Percentiles rank a stretch among this genome's conserved stretches.
Evolutionary conservation across 1,140 invertebrate genomes (phyloP).

Genomic region (Drosophila kanapiae): DNA sequence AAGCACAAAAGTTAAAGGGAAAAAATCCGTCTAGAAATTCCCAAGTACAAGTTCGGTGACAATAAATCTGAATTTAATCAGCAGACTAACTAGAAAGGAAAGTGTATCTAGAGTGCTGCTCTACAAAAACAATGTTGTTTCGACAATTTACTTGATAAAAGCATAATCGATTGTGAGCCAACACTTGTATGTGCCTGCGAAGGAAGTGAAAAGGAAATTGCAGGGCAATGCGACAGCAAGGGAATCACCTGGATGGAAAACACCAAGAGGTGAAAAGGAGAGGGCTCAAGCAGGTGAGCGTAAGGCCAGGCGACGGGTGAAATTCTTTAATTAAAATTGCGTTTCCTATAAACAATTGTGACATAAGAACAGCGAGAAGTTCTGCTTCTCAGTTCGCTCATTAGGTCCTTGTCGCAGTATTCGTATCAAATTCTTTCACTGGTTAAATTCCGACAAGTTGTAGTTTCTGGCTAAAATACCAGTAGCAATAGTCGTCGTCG

Average conservation of each 20-base stretch:
- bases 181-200: constrained; percentile 25
- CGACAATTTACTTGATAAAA: constrained; percentile 46
- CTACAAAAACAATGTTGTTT: background rate
- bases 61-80: too few species aligned
- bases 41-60: too few species aligned
- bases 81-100: background rate
- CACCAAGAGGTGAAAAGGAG: constrained; percentile 7
- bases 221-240: constrained; percentile 27
- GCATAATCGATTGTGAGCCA: constrained; percentile 41
- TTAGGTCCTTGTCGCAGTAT: constrained; percentile 49
- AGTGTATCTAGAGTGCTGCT: constrained; percentile 2
- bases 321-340: constrained; percentile 78
- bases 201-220: constrained; percentile 53
- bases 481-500: constrained; percentile 6
- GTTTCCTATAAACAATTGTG: constrained; percentile 62
- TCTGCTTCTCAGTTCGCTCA: constrained; percentile 45
- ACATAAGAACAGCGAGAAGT: constrained; percentile 45
- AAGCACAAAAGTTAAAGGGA: too few species aligned
- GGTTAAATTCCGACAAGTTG: constrained; percentile 46
- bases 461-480: constrained; percentile 22
- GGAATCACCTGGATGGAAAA: constrained; percentile 11
- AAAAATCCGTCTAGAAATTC: too few species aligned
- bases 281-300: background rate
- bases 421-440: constrained; percentile 77
- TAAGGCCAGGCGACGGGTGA: constrained; percentile 30